Evolutionary conservation across 1,140 invertebrate species (phyloP), one percentile per base, ranked within the genome.

Genomic region (Arion vulgaris): DNA sequence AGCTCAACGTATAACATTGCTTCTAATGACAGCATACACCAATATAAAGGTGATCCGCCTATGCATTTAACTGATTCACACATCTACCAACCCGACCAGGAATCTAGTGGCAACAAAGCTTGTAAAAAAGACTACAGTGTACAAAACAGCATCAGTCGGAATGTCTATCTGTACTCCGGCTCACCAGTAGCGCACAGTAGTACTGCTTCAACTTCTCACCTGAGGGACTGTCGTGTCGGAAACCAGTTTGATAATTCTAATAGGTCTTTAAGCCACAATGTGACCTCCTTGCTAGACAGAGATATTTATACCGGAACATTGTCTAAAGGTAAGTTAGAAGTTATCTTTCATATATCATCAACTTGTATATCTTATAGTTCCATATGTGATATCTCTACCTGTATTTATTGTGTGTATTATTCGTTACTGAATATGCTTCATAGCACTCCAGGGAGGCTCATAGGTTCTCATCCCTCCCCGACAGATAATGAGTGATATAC

Each of bases 221-320:
- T 74, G 26, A 2, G 17, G n/a, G 13, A 66, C 4, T 81, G 45
- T 38, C 26, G 34, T 34, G 34, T 57, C 26, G 72, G 32, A 45
- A 81, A 74, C 23, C 73, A 38, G 2, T 75, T 82, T 19, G 26
- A 36, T 2, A 23, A 53, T 13, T 80, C 80, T 9, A 84, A 88
- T 66, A 81, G 87, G 45, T 66, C 84, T 19, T 87, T 85, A 86
- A 88, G 86, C 81, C 87, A 88, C 36, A 88, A 86, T 83, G 85
- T 88, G 38, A 85, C 86, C 19, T 87, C 86, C 49, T 57, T 57
- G 23, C 53, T 78, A 69, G 84, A 82, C 11, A 45, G 66, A 26
- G 13, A 23, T 28, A 19, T 19, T n/a, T 17, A n/a, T 9, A 13
- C 57, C 9, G 77, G 62, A 68, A 68, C 68, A 41, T 38, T 79